Percentiles rank a stretch among this genome's conserved stretches.
These are phyloP conservation scores for Alfaro cultratus DNA, from an alignment of 2,797 vertebrate species.

Conservation along the genomic window DNA sequence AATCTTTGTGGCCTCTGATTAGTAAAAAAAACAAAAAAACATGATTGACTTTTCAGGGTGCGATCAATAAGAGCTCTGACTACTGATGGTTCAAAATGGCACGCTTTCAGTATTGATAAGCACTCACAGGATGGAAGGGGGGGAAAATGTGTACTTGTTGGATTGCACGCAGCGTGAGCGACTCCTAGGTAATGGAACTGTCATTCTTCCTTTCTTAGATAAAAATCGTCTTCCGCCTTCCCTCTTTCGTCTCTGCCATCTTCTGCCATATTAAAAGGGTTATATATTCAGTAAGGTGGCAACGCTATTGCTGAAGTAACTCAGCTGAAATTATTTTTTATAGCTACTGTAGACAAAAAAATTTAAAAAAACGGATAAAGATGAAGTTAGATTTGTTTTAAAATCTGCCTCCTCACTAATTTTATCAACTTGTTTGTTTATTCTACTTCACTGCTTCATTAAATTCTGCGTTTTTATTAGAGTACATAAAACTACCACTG, in stretches of 20 bases:
- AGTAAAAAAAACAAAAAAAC: slow-evolving; percentile 39
- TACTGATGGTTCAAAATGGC: slow-evolving; percentile 63
- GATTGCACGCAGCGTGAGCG: slow-evolving; percentile 69
- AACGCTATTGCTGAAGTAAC: slow-evolving; percentile 70
- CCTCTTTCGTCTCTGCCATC: slow-evolving; percentile 58
- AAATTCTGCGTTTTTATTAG: background rate
- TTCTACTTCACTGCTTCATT: slow-evolving; percentile 9
- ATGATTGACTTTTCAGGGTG: slow-evolving; percentile 64
- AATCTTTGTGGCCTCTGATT: slow-evolving; percentile 63
- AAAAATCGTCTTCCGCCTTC: slow-evolving; percentile 66
- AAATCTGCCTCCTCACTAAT: slow-evolving; percentile 6
- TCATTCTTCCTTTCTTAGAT: slow-evolving; percentile 79
- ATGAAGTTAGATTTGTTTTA: slow-evolving; percentile 5
- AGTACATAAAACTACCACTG: background rate
- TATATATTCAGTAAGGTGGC: slow-evolving; percentile 71
- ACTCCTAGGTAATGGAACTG: slow-evolving; percentile 81
- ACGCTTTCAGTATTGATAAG: slow-evolving; percentile 75
- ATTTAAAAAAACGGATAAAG: background rate
- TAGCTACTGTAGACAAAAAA: slow-evolving; percentile 42
- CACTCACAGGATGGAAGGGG: slow-evolving; percentile 48
- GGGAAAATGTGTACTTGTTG: slow-evolving; percentile 62
- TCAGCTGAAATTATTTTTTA: slow-evolving; percentile 31
- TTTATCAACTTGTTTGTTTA: slow-evolving; percentile 19
- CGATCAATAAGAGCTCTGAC: slow-evolving; percentile 60
- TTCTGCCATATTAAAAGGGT: slow-evolving; percentile 68